Evolutionary conservation across 1,140 invertebrate species (phyloP).

Genomic region (Telenomus remus): DNA sequence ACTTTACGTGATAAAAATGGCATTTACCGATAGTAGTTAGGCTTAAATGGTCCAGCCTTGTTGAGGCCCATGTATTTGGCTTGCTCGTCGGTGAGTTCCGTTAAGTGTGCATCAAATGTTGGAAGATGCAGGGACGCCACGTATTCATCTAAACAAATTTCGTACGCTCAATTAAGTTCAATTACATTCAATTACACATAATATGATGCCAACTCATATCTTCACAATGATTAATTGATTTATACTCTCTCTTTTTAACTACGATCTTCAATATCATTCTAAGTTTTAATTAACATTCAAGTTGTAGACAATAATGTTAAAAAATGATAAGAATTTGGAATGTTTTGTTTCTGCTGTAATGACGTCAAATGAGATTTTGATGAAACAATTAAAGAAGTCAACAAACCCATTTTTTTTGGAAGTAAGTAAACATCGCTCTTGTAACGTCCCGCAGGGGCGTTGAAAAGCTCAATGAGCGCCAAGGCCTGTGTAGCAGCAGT

Average conservation of each 20-base stretch:
- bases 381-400: conserved; percentile 46
- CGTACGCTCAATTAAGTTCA: too few relatives aligned
- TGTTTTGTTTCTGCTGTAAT: not conserved
- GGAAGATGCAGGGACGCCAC: conserved; percentile 96
- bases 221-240: too few relatives aligned
- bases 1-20: conserved; percentile 3
- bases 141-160: conserved; percentile 87
- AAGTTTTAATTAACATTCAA: too few relatives aligned
- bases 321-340: too few relatives aligned
- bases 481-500: conserved; percentile 96
- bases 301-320: too few relatives aligned
- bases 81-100: conserved; percentile 96
- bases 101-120: conserved; percentile 97
- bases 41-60: conserved; percentile 98
- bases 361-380: conserved; percentile 6
- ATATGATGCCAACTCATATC: too few relatives aligned
- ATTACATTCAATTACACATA: too few relatives aligned
- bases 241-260: too few relatives aligned
- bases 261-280: too few relatives aligned
- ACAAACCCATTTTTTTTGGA: conserved; percentile 97
- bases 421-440: conserved; percentile 96
- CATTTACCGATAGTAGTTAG: conserved; percentile 95
- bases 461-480: conserved; percentile 96
- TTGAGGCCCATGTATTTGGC: conserved; percentile 98
- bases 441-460: conserved; percentile 94